Evolutionary conservation across 2,113 vertebrate species (phyloP).

Genomic region (Solea senegalensis): DNA sequence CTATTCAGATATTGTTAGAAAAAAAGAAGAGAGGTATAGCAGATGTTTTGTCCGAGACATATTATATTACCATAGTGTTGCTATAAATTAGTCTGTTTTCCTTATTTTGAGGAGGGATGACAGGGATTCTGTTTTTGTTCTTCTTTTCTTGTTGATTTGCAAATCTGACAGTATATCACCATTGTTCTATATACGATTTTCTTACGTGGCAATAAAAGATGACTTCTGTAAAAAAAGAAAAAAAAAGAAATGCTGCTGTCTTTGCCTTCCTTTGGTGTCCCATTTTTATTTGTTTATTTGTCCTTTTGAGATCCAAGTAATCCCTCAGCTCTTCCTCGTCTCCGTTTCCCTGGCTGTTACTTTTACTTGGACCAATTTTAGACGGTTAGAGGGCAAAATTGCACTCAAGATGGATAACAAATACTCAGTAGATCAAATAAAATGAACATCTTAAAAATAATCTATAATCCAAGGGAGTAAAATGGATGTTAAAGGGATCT

Average conservation of each 20-base stretch:
- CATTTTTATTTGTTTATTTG: constrained; percentile 32
- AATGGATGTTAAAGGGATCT: no score
- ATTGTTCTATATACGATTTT: constrained; percentile 97
- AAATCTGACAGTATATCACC: constrained; percentile 89
- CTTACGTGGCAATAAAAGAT: constrained; percentile 98
- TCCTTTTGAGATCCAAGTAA: constrained; percentile 24
- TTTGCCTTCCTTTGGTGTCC: constrained; percentile 29
- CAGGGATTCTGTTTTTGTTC: constrained; percentile 71
- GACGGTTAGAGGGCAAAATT: no score
- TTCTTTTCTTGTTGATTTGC: constrained; percentile 85
- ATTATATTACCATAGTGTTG: constrained; percentile 91
- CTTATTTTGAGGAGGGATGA: constrained; percentile 75
- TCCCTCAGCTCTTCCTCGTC: constrained; percentile 10
- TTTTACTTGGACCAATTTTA: no score
- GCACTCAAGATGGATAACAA: no score
- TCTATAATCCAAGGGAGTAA: no score
- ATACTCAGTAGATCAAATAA: no score
- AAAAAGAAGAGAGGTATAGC: constrained; percentile 68
- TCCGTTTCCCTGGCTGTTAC: constrained; percentile 6
- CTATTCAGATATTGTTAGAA: constrained; percentile 75
- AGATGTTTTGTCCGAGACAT: constrained; percentile 87
- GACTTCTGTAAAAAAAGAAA: constrained; percentile 74
- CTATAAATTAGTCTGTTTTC: constrained; percentile 84
- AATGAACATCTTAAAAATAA: no score
- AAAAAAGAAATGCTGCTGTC: constrained; percentile 6